These are phyloP conservation scores for Tadarida brasiliensis DNA, from an alignment of 2,797 vertebrate genomes.

Conservation along the genomic window DNA sequence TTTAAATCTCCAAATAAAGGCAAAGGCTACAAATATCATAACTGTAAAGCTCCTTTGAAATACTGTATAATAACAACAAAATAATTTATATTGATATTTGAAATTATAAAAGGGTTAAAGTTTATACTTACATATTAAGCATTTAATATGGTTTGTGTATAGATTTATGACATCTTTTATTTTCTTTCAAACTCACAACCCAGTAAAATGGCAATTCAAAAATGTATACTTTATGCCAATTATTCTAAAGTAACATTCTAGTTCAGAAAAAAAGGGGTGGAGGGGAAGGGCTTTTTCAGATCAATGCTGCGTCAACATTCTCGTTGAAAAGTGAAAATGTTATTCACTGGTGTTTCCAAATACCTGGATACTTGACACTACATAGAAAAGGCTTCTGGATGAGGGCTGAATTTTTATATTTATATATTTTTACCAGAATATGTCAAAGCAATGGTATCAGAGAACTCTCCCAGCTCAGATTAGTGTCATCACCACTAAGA, in stretches of 20 bases:
- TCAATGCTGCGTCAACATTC: slow-evolving; percentile 57
- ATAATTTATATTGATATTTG: neutral
- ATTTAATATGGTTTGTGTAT: neutral
- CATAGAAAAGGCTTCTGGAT: neutral
- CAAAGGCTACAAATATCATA: neutral
- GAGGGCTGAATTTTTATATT: neutral
- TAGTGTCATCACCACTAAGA: neutral
- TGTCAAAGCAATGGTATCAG: neutral
- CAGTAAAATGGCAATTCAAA: slow-evolving; percentile 49
- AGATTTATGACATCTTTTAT: neutral
- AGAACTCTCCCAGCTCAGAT: slow-evolving; percentile 20
- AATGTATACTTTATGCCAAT: slow-evolving; percentile 59
- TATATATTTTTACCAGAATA: neutral
- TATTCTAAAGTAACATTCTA: slow-evolving; percentile 68
- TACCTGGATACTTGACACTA: slow-evolving; percentile 33
- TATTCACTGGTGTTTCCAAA: slow-evolving; percentile 65
- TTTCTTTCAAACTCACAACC: slow-evolving; percentile 29
- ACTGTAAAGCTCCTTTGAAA: neutral
- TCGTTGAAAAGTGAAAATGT: slow-evolving; percentile 69
- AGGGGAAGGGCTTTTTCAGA: neutral
- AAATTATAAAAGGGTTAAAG: neutral
- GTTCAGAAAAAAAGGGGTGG: slow-evolving; percentile 52
- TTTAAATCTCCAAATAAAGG: neutral
- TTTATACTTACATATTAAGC: neutral
- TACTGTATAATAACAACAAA: neutral